These are phyloP conservation scores for Blastomussa wellsi DNA, from an alignment of 92 coral and sea anemone species.

Conservation along the genomic window DNA sequence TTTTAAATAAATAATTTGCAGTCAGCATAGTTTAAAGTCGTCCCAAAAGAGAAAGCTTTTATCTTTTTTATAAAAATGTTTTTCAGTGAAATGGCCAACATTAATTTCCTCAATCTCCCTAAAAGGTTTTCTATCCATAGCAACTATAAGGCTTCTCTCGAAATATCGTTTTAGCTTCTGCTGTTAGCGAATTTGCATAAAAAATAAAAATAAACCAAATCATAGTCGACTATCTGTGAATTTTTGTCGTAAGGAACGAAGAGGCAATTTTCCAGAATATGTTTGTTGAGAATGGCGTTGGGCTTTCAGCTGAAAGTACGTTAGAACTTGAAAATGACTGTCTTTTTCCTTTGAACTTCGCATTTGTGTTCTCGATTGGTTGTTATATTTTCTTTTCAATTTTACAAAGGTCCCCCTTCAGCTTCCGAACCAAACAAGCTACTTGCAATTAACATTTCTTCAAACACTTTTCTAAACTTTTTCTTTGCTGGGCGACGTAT, in stretches of 20 bases:
- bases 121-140: not conserved
- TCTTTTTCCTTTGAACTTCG: not conserved
- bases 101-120: not conserved
- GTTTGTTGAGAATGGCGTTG: not conserved
- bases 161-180: not conserved
- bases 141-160: not conserved
- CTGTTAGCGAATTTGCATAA: conserved; percentile 15
- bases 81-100: not conserved
- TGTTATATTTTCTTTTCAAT: not conserved
- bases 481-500: not conserved
- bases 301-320: too few species aligned
- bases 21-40: not conserved
- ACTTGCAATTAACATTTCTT: not conserved
- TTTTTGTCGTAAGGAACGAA: not conserved
- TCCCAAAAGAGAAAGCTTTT: not conserved
- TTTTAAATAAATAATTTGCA: not conserved
- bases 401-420: not conserved
- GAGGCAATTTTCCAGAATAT: not conserved
- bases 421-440: not conserved
- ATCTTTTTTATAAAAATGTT: not conserved
- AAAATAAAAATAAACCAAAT: not conserved
- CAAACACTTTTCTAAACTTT: not conserved
- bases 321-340: not conserved
- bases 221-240: not conserved
- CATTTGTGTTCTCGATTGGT: not conserved